Conservation (phyloP, 2,888 invertebrate species). For the Alcis repandata region DNA sequence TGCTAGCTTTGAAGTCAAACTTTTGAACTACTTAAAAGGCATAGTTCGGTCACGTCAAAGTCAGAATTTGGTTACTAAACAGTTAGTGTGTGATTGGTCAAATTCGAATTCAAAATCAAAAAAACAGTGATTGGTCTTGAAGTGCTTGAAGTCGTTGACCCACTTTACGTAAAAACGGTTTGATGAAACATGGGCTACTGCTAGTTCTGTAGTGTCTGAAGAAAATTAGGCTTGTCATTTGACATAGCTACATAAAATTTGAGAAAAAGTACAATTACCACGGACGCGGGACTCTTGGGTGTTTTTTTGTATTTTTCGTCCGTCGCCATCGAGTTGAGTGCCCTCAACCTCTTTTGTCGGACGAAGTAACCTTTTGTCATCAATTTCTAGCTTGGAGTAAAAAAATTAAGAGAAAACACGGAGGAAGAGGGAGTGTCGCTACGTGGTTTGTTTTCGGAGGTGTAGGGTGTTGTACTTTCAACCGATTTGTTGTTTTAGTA, state of each 20-base stretch:
- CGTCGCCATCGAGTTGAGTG: not conserved
- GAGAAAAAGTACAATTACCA: not conserved
- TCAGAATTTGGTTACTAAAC: no score
- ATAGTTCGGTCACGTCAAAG: no score
- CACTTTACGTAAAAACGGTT: no score
- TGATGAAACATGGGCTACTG: not conserved
- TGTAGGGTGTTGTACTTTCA: not conserved
- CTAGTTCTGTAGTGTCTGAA: not conserved
- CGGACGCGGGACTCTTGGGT: not conserved
- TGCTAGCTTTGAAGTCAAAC: no score
- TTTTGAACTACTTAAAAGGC: no score
- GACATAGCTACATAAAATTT: not conserved
- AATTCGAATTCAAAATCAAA: no score
- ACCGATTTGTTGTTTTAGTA: no score
- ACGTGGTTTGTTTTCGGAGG: slow-evolving; percentile 2
- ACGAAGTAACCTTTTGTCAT: slow-evolving; percentile 21
- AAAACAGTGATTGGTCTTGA: no score
- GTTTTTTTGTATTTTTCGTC: slow-evolving; percentile 4
- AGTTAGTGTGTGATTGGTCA: no score
- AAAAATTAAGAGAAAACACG: slow-evolving; percentile 1
- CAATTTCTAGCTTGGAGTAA: slow-evolving; percentile 12
- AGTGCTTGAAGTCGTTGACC: no score
- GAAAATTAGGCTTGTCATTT: not conserved
- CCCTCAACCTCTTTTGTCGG: slow-evolving; percentile 8
- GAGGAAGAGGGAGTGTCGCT: not conserved